Percentiles rank a stretch among this genome's conserved stretches.
Conservation (phyloP, 2,113 vertebrate species). For the human (Homo sapiens) region GRCh38 chr13:73347001-73347500, state of each 20-base stretch:
- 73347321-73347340: neutral
- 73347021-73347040: neutral
- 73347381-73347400: neutral
- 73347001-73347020: neutral
- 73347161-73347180: neutral
- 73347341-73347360: neutral
- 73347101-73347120: neutral
- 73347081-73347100: neutral
- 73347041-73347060: neutral
- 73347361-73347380: neutral
- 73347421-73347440: neutral
- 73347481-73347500: neutral
- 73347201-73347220: neutral
- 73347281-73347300: neutral
- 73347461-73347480: neutral
- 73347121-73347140: neutral
- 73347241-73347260: neutral
- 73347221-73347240: neutral
- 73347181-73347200: neutral
- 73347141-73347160: neutral
- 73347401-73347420: neutral
- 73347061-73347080: neutral
- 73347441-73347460: neutral
- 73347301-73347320: neutral
- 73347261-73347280: neutral